Evolutionary conservation across 2,113 vertebrate genomes (phyloP).

Genomic region (Herpailurus yagouaroundi): DNA sequence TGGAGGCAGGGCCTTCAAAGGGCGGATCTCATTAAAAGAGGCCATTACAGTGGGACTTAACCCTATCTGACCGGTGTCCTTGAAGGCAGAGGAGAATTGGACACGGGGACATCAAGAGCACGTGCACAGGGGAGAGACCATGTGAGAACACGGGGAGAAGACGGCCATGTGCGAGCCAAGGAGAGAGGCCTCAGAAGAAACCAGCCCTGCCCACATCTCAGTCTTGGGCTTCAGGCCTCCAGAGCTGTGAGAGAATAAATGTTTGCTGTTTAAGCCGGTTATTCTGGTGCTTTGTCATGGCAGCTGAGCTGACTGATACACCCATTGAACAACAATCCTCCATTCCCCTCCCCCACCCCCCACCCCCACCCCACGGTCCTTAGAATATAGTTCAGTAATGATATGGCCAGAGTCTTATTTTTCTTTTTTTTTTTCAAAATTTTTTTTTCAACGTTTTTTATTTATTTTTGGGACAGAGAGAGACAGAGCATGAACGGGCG

Average conservation of each 20-base stretch:
- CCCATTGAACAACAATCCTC: background rate
- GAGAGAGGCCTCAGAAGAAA: background rate
- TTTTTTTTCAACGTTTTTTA: too few species aligned
- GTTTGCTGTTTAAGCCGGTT: too few species aligned
- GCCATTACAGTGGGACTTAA: background rate
- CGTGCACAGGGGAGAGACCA: background rate
- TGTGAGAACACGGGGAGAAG: background rate
- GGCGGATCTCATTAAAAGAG: background rate
- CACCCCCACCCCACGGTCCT: fast-evolving
- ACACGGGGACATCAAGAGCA: background rate
- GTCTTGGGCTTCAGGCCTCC: background rate
- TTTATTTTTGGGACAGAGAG: too few species aligned
- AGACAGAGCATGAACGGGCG: too few species aligned
- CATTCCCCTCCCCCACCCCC: background rate
- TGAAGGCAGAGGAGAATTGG: background rate
- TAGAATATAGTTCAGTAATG: background rate
- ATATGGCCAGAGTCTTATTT: too few species aligned
- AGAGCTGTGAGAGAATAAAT: background rate
- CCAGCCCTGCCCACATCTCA: background rate
- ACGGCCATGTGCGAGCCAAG: fast-evolving
- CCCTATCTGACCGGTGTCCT: background rate
- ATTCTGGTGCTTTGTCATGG: background rate
- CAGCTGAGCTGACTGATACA: background rate
- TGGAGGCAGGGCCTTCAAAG: background rate
- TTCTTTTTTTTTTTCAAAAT: background rate